Conservation (phyloP, 2,888 invertebrate genomes). For the Drosophila prostipennis region DNA sequence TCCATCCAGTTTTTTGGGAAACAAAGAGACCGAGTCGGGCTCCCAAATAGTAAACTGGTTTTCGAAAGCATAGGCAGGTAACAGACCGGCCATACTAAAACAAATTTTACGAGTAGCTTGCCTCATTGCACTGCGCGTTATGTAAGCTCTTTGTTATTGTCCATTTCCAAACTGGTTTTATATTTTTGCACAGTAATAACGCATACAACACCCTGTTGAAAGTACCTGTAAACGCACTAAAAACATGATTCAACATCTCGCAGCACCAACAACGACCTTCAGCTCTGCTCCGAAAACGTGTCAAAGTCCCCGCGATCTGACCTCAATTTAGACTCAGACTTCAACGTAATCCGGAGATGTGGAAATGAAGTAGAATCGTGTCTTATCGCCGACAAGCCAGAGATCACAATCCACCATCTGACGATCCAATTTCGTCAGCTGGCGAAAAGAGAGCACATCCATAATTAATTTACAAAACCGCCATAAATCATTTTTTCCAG, state of each 20-base stretch:
- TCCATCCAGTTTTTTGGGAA: constrained; percentile 3
- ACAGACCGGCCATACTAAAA: constrained; percentile 35
- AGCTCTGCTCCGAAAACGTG: constrained; percentile 34
- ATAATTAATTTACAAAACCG: constrained; percentile 48
- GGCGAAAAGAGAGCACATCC: constrained; percentile 25
- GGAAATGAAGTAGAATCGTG: constrained; percentile 17
- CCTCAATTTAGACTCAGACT: constrained; percentile 29
- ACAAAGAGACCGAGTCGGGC: constrained; percentile 6
- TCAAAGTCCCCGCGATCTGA: constrained; percentile 41
- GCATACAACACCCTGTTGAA: constrained; percentile 23
- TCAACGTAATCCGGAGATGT: constrained; percentile 18
- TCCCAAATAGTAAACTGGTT: constrained; percentile 30
- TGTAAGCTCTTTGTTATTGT: constrained; percentile 59
- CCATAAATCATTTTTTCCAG: constrained; percentile 34
- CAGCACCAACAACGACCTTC: constrained; percentile 41
- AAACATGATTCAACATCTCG: constrained; percentile 25
- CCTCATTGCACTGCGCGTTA: constrained; percentile 54
- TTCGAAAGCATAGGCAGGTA: constrained; percentile 31
- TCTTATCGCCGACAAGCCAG: constrained; percentile 22
- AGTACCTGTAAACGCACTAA: constrained; percentile 31
- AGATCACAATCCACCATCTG: constrained; percentile 6
- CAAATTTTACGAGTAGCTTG: constrained; percentile 25
- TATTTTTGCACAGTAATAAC: constrained; percentile 24
- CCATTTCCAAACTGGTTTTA: constrained; percentile 43
- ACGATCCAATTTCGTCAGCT: constrained; percentile 39